phyloP scores from a whole-genome alignment of 2,113 vertebrate genomes.

The Desmodus rotundus region DNA sequence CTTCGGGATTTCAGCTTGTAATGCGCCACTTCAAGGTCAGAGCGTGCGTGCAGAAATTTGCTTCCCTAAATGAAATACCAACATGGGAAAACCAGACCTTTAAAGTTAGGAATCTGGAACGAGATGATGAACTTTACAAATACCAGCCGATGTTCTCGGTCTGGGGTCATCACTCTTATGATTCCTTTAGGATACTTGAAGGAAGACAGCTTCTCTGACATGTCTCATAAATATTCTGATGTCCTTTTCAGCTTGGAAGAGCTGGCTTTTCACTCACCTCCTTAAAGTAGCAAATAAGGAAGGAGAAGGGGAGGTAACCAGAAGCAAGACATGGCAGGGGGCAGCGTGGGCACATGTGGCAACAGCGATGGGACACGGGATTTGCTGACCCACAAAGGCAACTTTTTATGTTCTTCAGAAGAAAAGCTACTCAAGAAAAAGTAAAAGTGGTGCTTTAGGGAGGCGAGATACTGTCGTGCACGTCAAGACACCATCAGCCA shows the following conservation, averaged over 20 bases:
- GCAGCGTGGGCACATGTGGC: accelerated
- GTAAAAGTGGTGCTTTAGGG: not conserved
- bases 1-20: conserved; percentile 86
- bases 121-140: conserved; percentile 52
- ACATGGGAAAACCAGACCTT: conserved; percentile 53
- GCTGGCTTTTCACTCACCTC: not conserved
- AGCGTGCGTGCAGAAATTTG: conserved; percentile 84
- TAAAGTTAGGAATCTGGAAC: not conserved
- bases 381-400: not conserved
- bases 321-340: not conserved
- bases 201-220: not conserved
- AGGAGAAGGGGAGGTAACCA: not conserved
- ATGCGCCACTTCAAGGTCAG: conserved; percentile 84
- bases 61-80: conserved; percentile 79
- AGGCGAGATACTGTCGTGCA: accelerated
- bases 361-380: no score
- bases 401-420: not conserved
- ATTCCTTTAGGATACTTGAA: conserved; percentile 26
- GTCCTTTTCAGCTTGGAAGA: not conserved
- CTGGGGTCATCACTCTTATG: not conserved
- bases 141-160: not conserved
- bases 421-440: not conserved
- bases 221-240: not conserved
- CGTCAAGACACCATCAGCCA: not conserved
- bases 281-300: not conserved